phyloP scores from a whole-genome alignment of 2,113 vertebrate species.

The Pica pica region DNA sequence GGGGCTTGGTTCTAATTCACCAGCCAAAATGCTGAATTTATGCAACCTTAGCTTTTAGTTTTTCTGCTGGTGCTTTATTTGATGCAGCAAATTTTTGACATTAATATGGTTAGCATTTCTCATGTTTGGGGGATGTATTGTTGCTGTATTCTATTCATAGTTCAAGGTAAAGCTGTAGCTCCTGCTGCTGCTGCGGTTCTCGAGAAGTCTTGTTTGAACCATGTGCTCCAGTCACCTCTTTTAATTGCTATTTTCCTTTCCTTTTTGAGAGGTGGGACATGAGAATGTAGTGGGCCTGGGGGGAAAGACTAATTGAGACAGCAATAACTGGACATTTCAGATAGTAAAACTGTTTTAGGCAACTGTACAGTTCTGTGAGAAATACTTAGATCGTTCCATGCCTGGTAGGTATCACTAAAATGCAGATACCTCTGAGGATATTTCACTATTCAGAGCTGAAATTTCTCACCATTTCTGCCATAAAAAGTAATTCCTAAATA shows the following conservation, averaged over 20 bases:
- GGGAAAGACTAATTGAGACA: neutral
- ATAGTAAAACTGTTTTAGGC: neutral
- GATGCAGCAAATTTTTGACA: neutral
- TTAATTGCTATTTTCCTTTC: neutral
- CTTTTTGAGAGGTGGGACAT: neutral
- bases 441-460: neutral
- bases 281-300: fast-evolving
- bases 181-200: neutral
- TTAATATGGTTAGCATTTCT: neutral
- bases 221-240: neutral
- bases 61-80: neutral
- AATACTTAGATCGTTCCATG: neutral
- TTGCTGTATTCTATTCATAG: neutral
- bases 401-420: neutral
- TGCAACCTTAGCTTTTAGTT: neutral
- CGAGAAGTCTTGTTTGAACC: neutral
- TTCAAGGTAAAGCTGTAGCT: neutral
- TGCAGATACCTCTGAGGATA: neutral
- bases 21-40: neutral
- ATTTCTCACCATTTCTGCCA: neutral
- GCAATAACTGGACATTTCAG: neutral
- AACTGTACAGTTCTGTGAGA: neutral
- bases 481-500: neutral
- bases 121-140: neutral
- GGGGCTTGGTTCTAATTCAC: neutral